Conservation (phyloP, 1,140 invertebrate species). For the Aphaenogaster floridana region DNA sequence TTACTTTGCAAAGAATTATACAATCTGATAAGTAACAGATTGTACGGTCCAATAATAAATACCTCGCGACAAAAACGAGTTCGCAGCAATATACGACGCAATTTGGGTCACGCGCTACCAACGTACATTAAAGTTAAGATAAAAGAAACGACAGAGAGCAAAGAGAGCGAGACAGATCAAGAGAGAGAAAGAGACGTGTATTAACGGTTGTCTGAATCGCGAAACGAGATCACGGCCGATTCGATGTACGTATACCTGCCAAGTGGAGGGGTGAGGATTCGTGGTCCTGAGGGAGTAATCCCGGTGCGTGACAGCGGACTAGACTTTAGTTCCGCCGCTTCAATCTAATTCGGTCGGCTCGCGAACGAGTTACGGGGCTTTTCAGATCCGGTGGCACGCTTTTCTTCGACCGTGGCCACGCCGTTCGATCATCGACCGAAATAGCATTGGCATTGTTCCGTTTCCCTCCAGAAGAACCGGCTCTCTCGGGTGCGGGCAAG, state of each 20-base stretch:
- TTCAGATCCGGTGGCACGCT: slow-evolving; percentile 76
- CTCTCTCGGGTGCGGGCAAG: slow-evolving; percentile 67
- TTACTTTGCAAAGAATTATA: not conserved
- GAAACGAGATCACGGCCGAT: slow-evolving; percentile 58
- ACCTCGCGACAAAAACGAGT: not conserved
- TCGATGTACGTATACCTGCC: slow-evolving; percentile 18
- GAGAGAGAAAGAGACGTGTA: not conserved
- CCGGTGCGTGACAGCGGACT: slow-evolving; percentile 5
- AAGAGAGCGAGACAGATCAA: not conserved
- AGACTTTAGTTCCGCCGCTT: slow-evolving; percentile 51
- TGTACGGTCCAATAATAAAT: not conserved
- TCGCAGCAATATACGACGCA: not conserved
- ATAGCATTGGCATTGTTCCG: slow-evolving; percentile 84
- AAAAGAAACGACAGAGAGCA: slow-evolving; percentile 19
- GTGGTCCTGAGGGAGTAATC: slow-evolving; percentile 33
- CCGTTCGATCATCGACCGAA: slow-evolving; percentile 82
- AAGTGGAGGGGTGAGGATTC: slow-evolving; percentile 48
- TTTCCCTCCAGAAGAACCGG: slow-evolving; percentile 78
- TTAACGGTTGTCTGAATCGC: not conserved
- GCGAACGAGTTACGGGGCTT: slow-evolving; percentile 67
- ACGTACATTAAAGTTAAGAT: slow-evolving; percentile 34
- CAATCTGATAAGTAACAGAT: not conserved
- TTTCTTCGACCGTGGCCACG: slow-evolving; percentile 79
- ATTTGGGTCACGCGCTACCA: slow-evolving; percentile 40
- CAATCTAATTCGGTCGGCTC: slow-evolving; percentile 78